These are phyloP conservation scores for Melipona bicolor DNA, from an alignment of 2,888 invertebrate genomes.

Conservation along the genomic window DNA sequence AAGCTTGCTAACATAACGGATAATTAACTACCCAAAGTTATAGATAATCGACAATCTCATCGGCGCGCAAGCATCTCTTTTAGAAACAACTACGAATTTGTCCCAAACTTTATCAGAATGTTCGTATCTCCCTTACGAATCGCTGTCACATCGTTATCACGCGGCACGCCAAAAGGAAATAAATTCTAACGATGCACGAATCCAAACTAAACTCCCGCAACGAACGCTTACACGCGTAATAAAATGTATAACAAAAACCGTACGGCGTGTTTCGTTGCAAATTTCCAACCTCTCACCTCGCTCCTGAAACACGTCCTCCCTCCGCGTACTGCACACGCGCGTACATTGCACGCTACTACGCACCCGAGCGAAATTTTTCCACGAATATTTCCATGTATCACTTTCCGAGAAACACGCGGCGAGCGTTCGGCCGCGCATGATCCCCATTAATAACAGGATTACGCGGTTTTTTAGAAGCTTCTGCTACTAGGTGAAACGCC, in stretches of 20 bases:
- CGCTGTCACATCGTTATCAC: not conserved
- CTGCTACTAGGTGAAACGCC: conserved; percentile 43
- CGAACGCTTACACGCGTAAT: not conserved
- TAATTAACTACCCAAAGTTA: not conserved
- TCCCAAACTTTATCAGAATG: not conserved
- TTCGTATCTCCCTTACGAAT: not conserved
- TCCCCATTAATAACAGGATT: conserved; percentile 71
- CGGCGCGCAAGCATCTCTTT: not conserved
- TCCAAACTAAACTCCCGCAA: not conserved
- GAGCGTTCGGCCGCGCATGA: conserved; percentile 43
- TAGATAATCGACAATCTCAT: not conserved
- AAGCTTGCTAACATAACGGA: not conserved
- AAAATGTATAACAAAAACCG: not conserved
- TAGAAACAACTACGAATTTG: not conserved
- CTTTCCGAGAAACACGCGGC: conserved; percentile 33
- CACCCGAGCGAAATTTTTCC: not conserved
- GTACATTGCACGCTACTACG: not conserved
- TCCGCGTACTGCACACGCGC: not conserved
- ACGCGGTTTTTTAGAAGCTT: conserved; percentile 54
- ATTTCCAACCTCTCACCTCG: not conserved
- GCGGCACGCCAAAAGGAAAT: not conserved
- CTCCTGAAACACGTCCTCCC: not conserved
- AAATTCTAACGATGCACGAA: not conserved
- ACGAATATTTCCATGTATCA: conserved; percentile 34
- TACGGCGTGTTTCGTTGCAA: not conserved